Base-by-base conservation (phyloP, 2,888 invertebrate species). In the Apotomis capreana region DNA sequence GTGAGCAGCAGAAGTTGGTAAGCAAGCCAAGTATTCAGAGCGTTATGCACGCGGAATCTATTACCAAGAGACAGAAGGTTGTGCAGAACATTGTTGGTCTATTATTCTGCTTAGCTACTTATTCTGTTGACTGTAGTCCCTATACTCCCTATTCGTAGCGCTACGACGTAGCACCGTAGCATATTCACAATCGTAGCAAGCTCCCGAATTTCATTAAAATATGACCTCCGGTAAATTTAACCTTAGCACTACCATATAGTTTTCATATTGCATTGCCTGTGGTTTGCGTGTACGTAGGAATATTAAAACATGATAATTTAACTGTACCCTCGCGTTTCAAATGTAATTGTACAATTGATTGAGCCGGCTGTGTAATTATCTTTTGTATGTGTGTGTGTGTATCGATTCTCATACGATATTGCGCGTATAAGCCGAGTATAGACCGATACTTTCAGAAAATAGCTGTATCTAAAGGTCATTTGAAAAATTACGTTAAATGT, bases 81-180 rank as follows among this genome's bases (percentile, higher is more conserved):
- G 15, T 26, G 26, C 26, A 26, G 26, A 26, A 26, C 26, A 26
- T 26, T 26, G 26, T 26, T 26, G 26, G 26, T 26, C 26, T 26
- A 26, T 2, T 26, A 26, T 26, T 26, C 26, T 2, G 26, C 26
- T 26, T 26, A 26, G 1, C 26, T 26, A 26, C 26, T 26, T 26
- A 2, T 26, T 26, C 26, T 2, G 26, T 26, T 26, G 26, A 26
- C 26, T 26, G 5, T 58, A 3, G 37, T 58, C 6, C 5, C 58
- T 12, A 37, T 58, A n/a, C 4, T 63, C 62, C 57, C 37, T 9
- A 36, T 36, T 13, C 62, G 70, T 71, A 71, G 70, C 61, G 55
- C 67, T 67, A 67, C 67, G 67, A 49, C 70, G 70, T 71, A 71
- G 70, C 70, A 40, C 54, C 37, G 49, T 64, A 52, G 52, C 52